Evolutionary conservation across 2,113 vertebrate genomes (phyloP), one percentile per base, ranked within the genome.

Genomic region (Cololabis saira): DNA sequence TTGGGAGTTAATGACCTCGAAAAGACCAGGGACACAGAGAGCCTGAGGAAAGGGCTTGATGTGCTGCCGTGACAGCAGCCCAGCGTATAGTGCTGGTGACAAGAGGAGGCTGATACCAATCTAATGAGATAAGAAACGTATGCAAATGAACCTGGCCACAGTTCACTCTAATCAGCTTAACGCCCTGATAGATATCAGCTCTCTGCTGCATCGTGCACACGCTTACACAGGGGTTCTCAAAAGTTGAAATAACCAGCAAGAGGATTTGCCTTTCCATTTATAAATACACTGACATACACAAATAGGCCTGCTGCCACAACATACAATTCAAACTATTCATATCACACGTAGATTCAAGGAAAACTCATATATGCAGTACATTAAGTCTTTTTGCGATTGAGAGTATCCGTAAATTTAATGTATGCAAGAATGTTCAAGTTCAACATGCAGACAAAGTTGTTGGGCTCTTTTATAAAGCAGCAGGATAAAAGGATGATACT

Each of bases 81-180:
- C 21, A 60, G 78, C 33, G 10, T 37, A 37, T 61, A 40, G 53
- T 47, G 69, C 65, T 69, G 62, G 71, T 78, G 87, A 90, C 80
- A 86, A 79, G 74, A 79, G 47, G 47, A 75, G 80, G 78, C 84
- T 76, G 91, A 93, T 93, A 93, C 76, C 77, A 72, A 93, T 93
- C 90, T 93, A 92, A 92, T 92, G 89, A 92, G 93, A 93, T 93
- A 93, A 92, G 83, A 83, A 90, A 89, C 63, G 74, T 86, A 93
- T 93, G 91, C 92, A 93, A 93, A 94, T 93, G 90, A 92, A 90
- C 90, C 89, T 87, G 88, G 91, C 89, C 88, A 85, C 88, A 92
- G 88, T 87, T 81, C 86, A 89, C 83, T 84, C 87, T 93, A 93
- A 94, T 94, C 93, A 92, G 88, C 91, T 93, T 92, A 93, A 86